These are phyloP conservation scores for Diceros bicornis DNA, from an alignment of 2,797 vertebrate genomes.

Conservation along the genomic window DNA sequence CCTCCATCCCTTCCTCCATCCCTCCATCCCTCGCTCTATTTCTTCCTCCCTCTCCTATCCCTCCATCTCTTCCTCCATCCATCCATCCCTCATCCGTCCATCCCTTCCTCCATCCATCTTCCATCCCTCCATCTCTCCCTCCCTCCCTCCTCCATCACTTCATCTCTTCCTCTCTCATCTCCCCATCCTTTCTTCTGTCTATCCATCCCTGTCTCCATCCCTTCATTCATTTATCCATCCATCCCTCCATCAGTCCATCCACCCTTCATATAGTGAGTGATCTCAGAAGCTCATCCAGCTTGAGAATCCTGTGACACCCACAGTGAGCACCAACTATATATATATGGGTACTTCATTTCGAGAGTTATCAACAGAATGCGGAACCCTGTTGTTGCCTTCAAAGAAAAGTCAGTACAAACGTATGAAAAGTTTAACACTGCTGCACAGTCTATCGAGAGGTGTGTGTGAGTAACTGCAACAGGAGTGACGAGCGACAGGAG, in stretches of 20 bases:
- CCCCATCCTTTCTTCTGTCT: not conserved
- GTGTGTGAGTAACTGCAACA: fast-evolving
- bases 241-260: not conserved
- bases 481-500: not conserved
- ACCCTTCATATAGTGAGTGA: not conserved
- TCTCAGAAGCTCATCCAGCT: not conserved
- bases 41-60: too few relatives aligned
- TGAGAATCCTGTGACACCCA: not conserved
- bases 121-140: not conserved
- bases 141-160: too few relatives aligned
- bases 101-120: too few relatives aligned
- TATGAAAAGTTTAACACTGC: fast-evolving
- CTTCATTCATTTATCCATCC: too few relatives aligned
- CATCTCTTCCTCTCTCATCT: too few relatives aligned
- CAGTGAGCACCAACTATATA: too few relatives aligned
- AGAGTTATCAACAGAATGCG: not conserved
- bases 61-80: too few relatives aligned
- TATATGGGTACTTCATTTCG: fast-evolving
- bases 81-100: not conserved
- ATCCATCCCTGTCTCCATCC: not conserved
- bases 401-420: not conserved
- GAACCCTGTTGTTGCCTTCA: not conserved
- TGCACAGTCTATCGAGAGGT: fast-evolving
- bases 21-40: too few relatives aligned
- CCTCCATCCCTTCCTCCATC: too few relatives aligned